phyloP scores from a whole-genome alignment of 2,797 vertebrate genomes.

The Phoeniculus purpureus region DNA sequence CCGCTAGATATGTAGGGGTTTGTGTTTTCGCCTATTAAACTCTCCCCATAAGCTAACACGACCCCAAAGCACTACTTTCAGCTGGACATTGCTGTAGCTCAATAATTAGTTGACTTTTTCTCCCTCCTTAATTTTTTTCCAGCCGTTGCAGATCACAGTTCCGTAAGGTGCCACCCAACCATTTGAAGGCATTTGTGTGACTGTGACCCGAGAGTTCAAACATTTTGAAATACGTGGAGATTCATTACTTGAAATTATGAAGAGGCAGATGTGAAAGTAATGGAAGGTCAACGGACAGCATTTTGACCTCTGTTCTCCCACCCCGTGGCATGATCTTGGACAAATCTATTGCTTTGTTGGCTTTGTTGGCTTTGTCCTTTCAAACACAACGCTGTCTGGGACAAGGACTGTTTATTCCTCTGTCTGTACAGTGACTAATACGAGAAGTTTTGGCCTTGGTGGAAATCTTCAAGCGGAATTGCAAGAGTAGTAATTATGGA shows the following conservation, averaged over 20 bases:
- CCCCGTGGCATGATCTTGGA: not conserved
- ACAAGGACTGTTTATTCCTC: not conserved
- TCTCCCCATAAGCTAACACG: not conserved
- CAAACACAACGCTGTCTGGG: not conserved
- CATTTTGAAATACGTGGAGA: not conserved
- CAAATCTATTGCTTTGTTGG: not conserved
- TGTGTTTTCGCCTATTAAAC: not conserved
- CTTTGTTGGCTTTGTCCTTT: constrained; percentile 4
- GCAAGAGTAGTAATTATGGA: constrained; percentile 63
- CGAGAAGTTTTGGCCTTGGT: constrained; percentile 22
- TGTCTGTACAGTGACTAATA: not conserved
- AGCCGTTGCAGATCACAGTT: not conserved
- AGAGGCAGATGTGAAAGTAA: not conserved
- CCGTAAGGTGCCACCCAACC: not conserved
- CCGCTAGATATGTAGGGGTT: not conserved
- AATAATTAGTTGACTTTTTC: not conserved
- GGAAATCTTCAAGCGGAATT: constrained; percentile 40
- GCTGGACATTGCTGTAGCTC: not conserved
- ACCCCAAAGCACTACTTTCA: accelerated
- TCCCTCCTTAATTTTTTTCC: not conserved
- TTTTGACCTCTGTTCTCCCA: not conserved
- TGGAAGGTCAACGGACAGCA: not conserved
- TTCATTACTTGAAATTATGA: constrained; percentile 22
- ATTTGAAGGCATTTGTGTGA: not conserved
- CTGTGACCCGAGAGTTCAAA: not conserved